These are phyloP conservation scores for Oscheius sp. DNA, from an alignment of 2,888 invertebrate genomes.

Conservation along the genomic window DNA sequence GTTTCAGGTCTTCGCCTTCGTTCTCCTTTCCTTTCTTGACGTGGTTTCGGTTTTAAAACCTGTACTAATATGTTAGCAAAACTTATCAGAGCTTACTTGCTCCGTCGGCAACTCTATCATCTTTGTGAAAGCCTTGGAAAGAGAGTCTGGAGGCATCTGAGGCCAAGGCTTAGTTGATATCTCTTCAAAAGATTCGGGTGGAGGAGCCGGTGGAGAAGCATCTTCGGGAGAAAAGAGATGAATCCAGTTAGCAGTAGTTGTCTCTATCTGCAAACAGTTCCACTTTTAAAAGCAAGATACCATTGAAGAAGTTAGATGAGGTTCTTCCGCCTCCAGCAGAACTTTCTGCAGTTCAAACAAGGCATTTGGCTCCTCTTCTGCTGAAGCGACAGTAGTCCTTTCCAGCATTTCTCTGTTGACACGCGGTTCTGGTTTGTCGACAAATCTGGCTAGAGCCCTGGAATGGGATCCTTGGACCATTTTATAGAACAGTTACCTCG, in stretches of 20 bases:
- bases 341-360: constrained; percentile 12
- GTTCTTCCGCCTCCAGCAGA: background rate
- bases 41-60: constrained; percentile 27
- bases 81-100: constrained; percentile 8
- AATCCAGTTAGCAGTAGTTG: constrained; percentile 1
- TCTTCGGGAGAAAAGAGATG: background rate
- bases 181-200: background rate
- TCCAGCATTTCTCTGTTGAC: constrained; percentile 18
- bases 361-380: background rate
- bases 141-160: constrained; percentile 4
- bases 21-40: background rate
- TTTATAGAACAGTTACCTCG: background rate
- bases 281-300: background rate
- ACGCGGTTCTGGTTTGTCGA: background rate
- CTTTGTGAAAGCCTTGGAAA: constrained; percentile 34
- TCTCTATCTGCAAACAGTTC: background rate
- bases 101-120: constrained; percentile 33
- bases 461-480: background rate
- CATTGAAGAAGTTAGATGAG: constrained; percentile 8
- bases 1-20: background rate
- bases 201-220: constrained; percentile 27
- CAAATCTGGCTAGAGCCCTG: constrained; percentile 14
- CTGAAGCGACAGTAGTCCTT: constrained; percentile 22
- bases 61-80: background rate
- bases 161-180: background rate